Evolutionary conservation across 1,140 invertebrate species (phyloP).

Genomic region (Fragariocoptes setiger): DNA sequence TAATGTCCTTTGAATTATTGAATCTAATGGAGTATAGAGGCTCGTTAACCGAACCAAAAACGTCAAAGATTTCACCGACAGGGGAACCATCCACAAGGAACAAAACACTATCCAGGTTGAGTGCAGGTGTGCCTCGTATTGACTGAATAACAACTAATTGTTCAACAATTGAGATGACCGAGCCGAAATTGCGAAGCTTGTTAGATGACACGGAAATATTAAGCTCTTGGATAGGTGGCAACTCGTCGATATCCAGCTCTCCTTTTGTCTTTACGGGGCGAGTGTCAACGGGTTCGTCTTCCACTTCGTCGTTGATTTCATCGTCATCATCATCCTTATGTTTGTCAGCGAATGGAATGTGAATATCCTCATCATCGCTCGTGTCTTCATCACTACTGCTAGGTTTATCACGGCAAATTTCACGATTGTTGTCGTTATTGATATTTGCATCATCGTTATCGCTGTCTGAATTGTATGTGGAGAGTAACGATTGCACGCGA

Average conservation of each 20-base stretch:
- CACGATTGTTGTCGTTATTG: not conserved
- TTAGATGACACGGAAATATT: constrained; percentile 4
- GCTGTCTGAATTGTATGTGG: not conserved
- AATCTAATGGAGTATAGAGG: constrained; percentile 51
- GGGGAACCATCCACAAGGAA: constrained; percentile 23
- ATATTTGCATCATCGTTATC: not conserved
- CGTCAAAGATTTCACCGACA: constrained; percentile 38
- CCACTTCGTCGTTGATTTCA: not conserved
- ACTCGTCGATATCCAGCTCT: constrained; percentile 7
- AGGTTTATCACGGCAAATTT: not conserved
- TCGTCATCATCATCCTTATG: not conserved
- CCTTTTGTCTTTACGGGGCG: constrained; percentile 5
- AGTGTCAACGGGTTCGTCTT: not conserved
- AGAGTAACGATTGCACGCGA: too few species aligned
- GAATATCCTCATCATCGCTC: not conserved
- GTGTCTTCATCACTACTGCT: too few species aligned
- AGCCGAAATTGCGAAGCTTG: constrained; percentile 7
- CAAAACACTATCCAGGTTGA: constrained; percentile 49
- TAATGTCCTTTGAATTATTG: constrained; percentile 37
- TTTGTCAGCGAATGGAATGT: not conserved
- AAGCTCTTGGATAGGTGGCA: constrained; percentile 4
- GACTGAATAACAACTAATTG: constrained; percentile 30
- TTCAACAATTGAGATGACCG: constrained; percentile 6
- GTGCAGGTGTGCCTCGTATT: constrained; percentile 29
- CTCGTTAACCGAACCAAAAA: constrained; percentile 42